phyloP scores from a whole-genome alignment of 2,113 vertebrate species.

The Ptychochromis oligacanthus region DNA sequence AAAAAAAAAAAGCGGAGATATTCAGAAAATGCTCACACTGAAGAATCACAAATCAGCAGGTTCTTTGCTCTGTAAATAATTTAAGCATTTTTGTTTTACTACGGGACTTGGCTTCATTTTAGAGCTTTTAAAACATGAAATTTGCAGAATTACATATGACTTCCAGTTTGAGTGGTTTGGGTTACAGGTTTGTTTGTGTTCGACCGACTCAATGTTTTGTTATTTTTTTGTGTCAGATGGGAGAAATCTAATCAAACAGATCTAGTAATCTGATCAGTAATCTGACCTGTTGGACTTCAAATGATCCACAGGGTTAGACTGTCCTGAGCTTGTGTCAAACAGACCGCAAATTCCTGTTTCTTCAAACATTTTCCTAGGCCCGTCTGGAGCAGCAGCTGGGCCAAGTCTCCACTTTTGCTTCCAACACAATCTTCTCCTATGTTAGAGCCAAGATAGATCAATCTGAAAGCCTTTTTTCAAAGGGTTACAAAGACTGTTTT shows the following conservation, averaged over 20 bases:
- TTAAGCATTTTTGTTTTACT: neutral
- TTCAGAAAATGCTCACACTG: neutral
- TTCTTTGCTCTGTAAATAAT: neutral
- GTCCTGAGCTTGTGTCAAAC: conserved; percentile 5
- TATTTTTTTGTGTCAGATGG: neutral
- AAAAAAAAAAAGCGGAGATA: neutral
- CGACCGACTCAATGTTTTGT: neutral
- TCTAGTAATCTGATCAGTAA: conserved; percentile 8
- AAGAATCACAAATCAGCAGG: neutral
- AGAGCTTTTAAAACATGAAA: neutral
- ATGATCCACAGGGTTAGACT: conserved; percentile 31
- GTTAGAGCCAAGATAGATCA: conserved; percentile 16
- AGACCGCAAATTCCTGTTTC: conserved; percentile 13
- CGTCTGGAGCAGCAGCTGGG: neutral
- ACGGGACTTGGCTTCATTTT: neutral
- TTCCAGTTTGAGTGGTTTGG: neutral
- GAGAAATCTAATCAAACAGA: conserved; percentile 24
- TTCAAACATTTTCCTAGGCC: conserved; percentile 27
- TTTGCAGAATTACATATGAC: neutral
- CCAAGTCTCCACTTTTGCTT: conserved; percentile 31
- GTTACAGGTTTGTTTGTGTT: neutral
- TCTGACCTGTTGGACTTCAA: conserved; percentile 22
- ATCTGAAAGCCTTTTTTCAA: conserved; percentile 12
- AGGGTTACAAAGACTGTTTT: conserved; percentile 50
- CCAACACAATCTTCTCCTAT: conserved; percentile 15